phyloP scores from a whole-genome alignment of 2,113 vertebrate species.

The Balaeniceps rex region DNA sequence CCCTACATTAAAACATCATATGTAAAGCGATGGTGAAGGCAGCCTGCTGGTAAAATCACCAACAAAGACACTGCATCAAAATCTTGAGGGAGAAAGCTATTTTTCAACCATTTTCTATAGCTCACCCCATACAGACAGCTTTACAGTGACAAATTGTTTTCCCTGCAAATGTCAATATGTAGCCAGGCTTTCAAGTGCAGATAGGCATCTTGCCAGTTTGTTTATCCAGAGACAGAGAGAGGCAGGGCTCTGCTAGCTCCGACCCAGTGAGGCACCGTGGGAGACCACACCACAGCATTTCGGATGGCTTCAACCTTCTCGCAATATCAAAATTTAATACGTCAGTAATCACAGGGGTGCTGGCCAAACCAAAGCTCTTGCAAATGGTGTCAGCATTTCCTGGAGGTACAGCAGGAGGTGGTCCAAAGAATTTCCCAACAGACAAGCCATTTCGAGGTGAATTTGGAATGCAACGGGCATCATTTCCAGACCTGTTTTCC shows the following conservation, averaged over 20 bases:
- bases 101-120: neutral
- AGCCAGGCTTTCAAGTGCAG: neutral
- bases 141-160: neutral
- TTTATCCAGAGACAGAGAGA: neutral
- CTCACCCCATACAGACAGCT: neutral
- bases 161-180: neutral
- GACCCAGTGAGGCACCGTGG: neutral
- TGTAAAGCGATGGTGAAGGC: neutral
- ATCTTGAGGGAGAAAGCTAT: neutral
- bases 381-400: neutral
- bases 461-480: neutral
- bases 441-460: neutral
- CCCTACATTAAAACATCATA: neutral
- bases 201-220: neutral
- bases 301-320: neutral
- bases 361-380: neutral
- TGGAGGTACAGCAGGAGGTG: neutral
- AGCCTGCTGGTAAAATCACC: neutral
- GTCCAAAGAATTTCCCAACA: neutral
- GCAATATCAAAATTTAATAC: neutral
- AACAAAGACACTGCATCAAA: neutral
- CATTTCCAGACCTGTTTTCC: neutral
- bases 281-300: neutral
- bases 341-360: neutral
- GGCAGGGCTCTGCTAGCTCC: neutral